These are phyloP conservation scores for Pyrocephalus nanus DNA, from an alignment of 2,797 vertebrate species.

Conservation along the genomic window DNA sequence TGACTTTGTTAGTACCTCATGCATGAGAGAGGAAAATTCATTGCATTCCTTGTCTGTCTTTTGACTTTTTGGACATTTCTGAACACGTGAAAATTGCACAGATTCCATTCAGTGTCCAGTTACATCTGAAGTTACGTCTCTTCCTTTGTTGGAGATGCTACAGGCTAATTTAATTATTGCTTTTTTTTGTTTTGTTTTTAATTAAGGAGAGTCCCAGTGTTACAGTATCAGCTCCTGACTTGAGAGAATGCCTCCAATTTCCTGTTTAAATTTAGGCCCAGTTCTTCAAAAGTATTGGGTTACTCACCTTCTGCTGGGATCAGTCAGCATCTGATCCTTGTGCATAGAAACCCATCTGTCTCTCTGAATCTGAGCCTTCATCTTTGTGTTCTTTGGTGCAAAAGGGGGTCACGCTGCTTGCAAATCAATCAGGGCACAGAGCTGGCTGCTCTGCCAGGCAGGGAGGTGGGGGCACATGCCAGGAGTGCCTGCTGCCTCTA, in stretches of 20 bases:
- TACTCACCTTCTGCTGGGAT: conserved; percentile 55
- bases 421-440: background rate
- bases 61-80: background rate
- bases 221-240: background rate
- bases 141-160: background rate
- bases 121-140: background rate
- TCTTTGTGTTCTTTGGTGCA: conserved; percentile 22
- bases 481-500: background rate
- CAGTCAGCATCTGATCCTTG: conserved; percentile 44
- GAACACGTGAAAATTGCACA: background rate
- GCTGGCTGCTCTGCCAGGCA: background rate
- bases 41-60: background rate
- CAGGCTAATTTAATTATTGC: background rate
- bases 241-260: background rate
- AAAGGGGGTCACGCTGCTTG: background rate
- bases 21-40: background rate
- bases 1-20: background rate
- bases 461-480: background rate
- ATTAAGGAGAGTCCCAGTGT: background rate
- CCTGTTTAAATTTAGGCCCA: conserved; percentile 45
- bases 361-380: conserved; percentile 49
- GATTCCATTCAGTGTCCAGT: background rate
- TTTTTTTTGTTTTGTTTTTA: background rate
- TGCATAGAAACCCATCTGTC: conserved; percentile 52
- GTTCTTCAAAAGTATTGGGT: background rate